A percentile compares a stretch with the other conserved stretches of the same genome.
Conservation (phyloP, 2,113 vertebrate genomes). For the Anguilla rostrata region DNA sequence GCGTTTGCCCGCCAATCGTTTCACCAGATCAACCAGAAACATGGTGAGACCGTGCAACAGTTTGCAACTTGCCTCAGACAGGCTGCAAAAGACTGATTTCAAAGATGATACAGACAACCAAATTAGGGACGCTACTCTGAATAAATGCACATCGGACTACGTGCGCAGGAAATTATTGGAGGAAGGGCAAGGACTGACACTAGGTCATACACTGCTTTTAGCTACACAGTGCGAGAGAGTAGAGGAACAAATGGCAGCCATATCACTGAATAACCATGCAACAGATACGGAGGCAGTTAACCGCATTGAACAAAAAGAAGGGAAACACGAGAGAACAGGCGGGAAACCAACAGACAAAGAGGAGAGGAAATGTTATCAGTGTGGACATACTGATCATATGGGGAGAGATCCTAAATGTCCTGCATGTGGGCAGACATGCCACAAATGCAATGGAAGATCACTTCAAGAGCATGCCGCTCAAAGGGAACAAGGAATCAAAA, state of each 20-base stretch:
- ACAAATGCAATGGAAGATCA: conserved; percentile 28
- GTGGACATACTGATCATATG: conserved; percentile 25
- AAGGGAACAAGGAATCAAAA: background rate
- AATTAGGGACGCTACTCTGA: conserved; percentile 33
- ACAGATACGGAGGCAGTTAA: conserved; percentile 12
- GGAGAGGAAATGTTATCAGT: conserved; percentile 25
- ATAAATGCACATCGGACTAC: conserved; percentile 17
- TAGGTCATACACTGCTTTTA: background rate
- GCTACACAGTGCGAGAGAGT: background rate
- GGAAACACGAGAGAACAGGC: background rate
- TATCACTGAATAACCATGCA: background rate
- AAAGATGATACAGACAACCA: conserved; percentile 19
- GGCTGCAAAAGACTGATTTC: conserved; percentile 14
- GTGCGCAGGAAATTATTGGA: background rate
- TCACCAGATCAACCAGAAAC: conserved; percentile 10
- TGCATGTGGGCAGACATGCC: conserved; percentile 23
- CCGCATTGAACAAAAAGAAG: conserved; percentile 2
- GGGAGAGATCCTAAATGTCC: conserved; percentile 32
- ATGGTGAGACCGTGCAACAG: conserved; percentile 28
- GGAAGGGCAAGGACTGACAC: conserved; percentile 7
- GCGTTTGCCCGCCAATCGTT: conserved; percentile 21
- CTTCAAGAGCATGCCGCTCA: conserved; percentile 27
- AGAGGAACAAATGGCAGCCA: conserved; percentile 16
- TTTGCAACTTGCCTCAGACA: background rate
- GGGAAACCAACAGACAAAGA: conserved; percentile 1